Evolutionary conservation across 2,113 vertebrate genomes (phyloP).

Genomic region (Epinephelus fuscoguttatus): DNA sequence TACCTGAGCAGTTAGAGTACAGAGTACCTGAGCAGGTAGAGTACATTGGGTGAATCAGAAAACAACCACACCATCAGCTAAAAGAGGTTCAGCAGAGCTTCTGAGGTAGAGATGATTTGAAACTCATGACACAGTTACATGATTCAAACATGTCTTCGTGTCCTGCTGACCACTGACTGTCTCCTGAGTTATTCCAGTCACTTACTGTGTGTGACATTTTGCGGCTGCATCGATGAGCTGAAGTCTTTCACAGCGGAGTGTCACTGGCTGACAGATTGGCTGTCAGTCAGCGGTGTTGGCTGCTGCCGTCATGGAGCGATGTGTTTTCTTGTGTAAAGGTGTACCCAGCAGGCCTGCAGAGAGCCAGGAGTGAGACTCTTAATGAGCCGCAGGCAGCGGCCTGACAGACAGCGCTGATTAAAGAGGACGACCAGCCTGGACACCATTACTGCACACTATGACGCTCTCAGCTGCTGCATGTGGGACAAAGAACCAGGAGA

Average conservation of each 20-base stretch:
- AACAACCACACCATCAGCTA: too few species aligned
- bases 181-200: too few species aligned
- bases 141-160: too few species aligned
- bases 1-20: too few species aligned
- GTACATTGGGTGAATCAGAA: too few species aligned
- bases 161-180: too few species aligned
- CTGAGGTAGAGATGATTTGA: too few species aligned
- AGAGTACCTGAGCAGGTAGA: too few species aligned
- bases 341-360: constrained; percentile 63
- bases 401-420: constrained; percentile 80
- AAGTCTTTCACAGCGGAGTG: background rate
- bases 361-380: constrained; percentile 52
- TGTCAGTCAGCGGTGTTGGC: constrained; percentile 63
- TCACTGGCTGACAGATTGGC: constrained; percentile 18
- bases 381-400: constrained; percentile 42
- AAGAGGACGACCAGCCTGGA: constrained; percentile 78
- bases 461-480: constrained; percentile 6
- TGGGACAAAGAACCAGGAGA: background rate
- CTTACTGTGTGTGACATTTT: too few species aligned
- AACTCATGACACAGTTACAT: too few species aligned
- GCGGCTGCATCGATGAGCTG: too few species aligned
- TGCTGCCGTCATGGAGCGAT: constrained; percentile 44
- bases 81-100: too few species aligned
- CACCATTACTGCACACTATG: constrained; percentile 79
- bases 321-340: constrained; percentile 71